Percentiles rank a stretch among this genome's conserved stretches.
phyloP scores from a whole-genome alignment of 2,797 vertebrate species.

The Gallinago solitaria region DNA sequence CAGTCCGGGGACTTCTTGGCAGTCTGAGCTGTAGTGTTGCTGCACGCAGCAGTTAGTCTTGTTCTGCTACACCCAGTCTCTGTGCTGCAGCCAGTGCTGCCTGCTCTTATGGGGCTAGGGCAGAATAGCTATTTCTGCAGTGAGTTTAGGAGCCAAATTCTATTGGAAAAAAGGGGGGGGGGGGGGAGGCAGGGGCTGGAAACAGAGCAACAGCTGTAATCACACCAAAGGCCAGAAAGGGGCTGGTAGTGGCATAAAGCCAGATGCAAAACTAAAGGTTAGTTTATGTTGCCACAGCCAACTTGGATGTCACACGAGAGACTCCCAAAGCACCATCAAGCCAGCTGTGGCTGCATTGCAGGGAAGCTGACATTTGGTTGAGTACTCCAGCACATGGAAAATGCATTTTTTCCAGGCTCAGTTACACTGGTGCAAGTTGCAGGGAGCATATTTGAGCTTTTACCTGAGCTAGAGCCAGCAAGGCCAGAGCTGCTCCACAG shows the following conservation, averaged over 20 bases:
- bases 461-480: not conserved
- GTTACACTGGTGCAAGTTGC: not conserved
- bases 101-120: no score
- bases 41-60: no score
- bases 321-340: rapidly evolving
- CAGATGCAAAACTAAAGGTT: not conserved
- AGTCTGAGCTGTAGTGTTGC: rapidly evolving
- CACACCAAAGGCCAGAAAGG: not conserved
- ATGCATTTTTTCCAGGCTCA: not conserved
- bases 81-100: not conserved
- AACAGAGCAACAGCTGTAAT: not conserved
- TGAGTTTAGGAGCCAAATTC: not conserved
- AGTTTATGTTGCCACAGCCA: not conserved
- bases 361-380: not conserved
- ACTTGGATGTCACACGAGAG: rapidly evolving
- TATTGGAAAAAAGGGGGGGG: rapidly evolving
- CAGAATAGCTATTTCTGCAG: not conserved
- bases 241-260: not conserved
- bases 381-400: not conserved
- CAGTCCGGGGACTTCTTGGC: no score
- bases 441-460: not conserved
- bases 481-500: not conserved
- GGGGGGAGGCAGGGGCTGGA: not conserved
- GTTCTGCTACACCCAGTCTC: not conserved
- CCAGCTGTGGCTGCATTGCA: not conserved